Evolutionary conservation across 2,113 vertebrate species (phyloP).

Genomic region (Protobothrops flavoviridis): DNA sequence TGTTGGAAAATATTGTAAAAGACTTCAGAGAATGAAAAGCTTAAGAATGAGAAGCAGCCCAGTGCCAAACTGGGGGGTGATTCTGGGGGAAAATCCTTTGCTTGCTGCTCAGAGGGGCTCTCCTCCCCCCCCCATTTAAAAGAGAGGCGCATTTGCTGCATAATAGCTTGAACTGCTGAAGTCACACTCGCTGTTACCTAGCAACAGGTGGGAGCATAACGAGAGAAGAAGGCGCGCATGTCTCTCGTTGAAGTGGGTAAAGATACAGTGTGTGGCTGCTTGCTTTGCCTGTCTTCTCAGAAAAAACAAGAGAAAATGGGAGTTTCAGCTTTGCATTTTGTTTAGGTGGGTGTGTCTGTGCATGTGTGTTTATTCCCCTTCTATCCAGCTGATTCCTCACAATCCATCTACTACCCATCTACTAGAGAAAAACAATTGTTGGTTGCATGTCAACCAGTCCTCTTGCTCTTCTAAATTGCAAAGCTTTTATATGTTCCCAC

Average conservation of each 20-base stretch:
- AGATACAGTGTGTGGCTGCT: conserved; percentile 50
- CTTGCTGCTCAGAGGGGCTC: conserved; percentile 48
- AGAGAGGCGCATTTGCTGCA: conserved; percentile 43
- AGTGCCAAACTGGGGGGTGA: neutral
- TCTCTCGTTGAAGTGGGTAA: conserved; percentile 55
- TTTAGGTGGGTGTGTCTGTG: neutral
- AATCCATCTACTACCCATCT: neutral
- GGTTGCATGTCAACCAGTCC: no score
- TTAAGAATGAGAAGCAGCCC: neutral
- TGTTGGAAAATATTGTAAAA: neutral
- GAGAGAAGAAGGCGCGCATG: conserved; percentile 53
- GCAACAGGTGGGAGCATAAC: conserved; percentile 60
- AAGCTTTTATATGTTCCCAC: neutral
- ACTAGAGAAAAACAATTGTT: neutral
- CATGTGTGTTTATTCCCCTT: neutral
- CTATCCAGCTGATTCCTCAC: neutral
- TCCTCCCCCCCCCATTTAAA: conserved; percentile 19
- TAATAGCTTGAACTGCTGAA: conserved; percentile 49
- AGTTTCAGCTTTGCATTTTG: neutral
- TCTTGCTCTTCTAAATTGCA: neutral
- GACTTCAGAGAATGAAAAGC: neutral
- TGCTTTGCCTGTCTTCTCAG: conserved; percentile 39
- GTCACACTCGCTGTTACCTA: conserved; percentile 49
- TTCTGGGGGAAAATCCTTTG: conserved; percentile 28
- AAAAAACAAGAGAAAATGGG: conserved; percentile 30